Evolutionary conservation across 2,888 invertebrate genomes (phyloP).

Genomic region (Fabriciana adippe): DNA sequence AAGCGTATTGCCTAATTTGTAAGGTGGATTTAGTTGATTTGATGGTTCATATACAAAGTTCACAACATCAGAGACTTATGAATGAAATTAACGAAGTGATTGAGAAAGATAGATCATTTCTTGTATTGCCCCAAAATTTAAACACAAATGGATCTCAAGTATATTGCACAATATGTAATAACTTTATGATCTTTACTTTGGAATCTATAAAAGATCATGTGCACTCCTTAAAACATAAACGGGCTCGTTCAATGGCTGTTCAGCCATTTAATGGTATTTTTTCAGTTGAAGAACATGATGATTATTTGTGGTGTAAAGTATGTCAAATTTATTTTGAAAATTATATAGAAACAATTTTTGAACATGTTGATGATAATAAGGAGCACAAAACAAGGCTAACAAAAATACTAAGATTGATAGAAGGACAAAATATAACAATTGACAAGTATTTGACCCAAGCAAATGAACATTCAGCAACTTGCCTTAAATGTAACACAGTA

Average conservation of each 20-base stretch:
- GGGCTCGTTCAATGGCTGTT: constrained; percentile 52
- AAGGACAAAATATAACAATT: constrained; percentile 53
- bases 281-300: constrained; percentile 50
- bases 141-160: constrained; percentile 35
- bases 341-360: constrained; percentile 54
- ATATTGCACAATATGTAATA: constrained; percentile 51
- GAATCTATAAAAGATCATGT: constrained; percentile 46
- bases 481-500: constrained; percentile 50
- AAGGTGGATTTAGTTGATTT: constrained; percentile 37
- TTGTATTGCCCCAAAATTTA: constrained; percentile 47
- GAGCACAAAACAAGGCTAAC: constrained; percentile 47
- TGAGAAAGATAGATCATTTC: constrained; percentile 50
- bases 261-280: constrained; percentile 60
- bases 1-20: constrained; percentile 48
- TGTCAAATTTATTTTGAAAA: constrained; percentile 58
- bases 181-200: constrained; percentile 42
- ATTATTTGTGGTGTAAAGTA: constrained; percentile 59
- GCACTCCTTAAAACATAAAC: constrained; percentile 44
- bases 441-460: constrained; percentile 53
- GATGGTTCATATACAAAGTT: constrained; percentile 45
- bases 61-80: constrained; percentile 42
- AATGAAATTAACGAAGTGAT: constrained; percentile 43
- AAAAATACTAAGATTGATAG: constrained; percentile 50
- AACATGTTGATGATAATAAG: constrained; percentile 51
- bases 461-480: constrained; percentile 53